Base-by-base conservation (phyloP, 2,113 vertebrate genomes). In the Scatophagus argus region DNA sequence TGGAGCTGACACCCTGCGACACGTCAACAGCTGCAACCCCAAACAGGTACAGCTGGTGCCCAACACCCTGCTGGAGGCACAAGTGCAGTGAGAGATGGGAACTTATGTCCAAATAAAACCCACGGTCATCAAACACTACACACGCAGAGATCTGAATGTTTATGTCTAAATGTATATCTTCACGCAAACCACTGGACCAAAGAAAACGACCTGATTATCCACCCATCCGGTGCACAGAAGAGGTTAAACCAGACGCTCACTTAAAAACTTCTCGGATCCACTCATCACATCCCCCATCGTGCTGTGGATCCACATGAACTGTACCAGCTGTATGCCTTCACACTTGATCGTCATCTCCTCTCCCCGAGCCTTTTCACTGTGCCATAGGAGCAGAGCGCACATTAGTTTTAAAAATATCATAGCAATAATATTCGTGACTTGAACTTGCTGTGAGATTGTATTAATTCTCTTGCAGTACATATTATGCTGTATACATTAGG, bases 1-100 rank as follows among this genome's bases (percentile, higher is more conserved):
- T 1, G 96, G 95, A 19, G 87, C 94, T 0, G 96, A 96, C 27
- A 85, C 92, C 0, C 89, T 93, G 39, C 68, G 82, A 0, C 94
- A 94, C 0, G 75, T 86, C 0, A 90, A 79, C 2, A 55, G 91
- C 25, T 97, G 95, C 6, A 82, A 81, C 0, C 66, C 84, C 0
- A 39, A 66, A 0, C 93, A 85, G 1, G 54, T 90, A 17, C 92
- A 86, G 0, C 74, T 94, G 13, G 0, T 94, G 41, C 9, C 95
- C 78, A 79, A 60, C 0, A 59, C 93, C 31, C 88, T 95, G 5
- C 25, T 95, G 36, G 95, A 96, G 84, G 94, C 94, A 1, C 90
- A 81, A 47, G 94, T 92, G 0, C 96, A 96, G 77, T 98, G 76
- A 89, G 25, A 2, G 23, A 67, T 31, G 17, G 0, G 19, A 11